A percentile compares a stretch with the other conserved stretches of the same genome.
Conservation (phyloP, 2,888 invertebrate genomes). For the Xestia xanthographa region DNA sequence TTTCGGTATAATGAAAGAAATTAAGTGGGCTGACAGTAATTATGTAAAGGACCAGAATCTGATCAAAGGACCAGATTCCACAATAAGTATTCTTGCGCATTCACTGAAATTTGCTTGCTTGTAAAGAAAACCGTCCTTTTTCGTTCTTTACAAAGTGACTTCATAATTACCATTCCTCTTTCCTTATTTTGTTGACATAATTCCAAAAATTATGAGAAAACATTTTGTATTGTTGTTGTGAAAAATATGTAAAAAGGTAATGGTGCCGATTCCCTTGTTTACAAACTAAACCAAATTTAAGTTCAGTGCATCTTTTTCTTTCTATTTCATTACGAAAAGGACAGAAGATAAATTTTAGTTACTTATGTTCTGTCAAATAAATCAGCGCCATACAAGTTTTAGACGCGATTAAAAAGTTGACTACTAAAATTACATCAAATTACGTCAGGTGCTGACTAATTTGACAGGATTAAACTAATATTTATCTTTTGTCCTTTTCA, state of each 20-base stretch:
- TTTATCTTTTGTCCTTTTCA: too few species aligned
- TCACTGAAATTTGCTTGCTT: neutral
- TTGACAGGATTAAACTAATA: too few species aligned
- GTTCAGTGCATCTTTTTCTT: too few species aligned
- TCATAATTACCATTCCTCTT: neutral
- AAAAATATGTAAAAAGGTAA: neutral
- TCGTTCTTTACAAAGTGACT: neutral
- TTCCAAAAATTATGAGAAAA: neutral
- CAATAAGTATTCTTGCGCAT: neutral
- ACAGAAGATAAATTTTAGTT: too few species aligned
- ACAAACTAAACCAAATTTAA: too few species aligned
- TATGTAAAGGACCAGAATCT: neutral
- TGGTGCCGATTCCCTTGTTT: too few species aligned
- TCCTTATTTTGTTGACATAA: neutral
- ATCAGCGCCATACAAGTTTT: too few species aligned
- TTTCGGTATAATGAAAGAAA: neutral
- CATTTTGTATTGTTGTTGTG: neutral
- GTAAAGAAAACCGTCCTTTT: neutral
- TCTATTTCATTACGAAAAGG: too few species aligned
- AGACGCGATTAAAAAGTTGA: too few species aligned
- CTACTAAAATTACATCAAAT: too few species aligned
- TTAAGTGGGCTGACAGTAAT: neutral
- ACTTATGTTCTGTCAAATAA: too few species aligned
- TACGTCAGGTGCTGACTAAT: too few species aligned
- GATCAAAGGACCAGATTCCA: neutral